phyloP scores from a whole-genome alignment of 2,888 invertebrate genomes.

The Zaprionus lineosus region DNA sequence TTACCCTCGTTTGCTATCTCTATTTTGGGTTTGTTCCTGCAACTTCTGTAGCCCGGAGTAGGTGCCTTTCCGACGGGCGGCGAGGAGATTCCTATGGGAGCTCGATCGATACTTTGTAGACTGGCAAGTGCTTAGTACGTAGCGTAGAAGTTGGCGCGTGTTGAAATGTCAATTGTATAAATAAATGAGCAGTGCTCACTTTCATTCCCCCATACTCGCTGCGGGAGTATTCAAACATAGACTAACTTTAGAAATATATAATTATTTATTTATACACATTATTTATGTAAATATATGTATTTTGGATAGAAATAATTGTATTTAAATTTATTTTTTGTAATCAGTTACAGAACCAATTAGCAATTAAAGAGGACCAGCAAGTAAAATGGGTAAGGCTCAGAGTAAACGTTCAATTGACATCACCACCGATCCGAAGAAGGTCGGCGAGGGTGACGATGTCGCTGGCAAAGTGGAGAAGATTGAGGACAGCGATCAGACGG shows the following conservation, averaged over 20 bases:
- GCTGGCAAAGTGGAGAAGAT: slow-evolving; percentile 90
- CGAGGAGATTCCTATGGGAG: too few species aligned
- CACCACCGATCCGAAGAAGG: slow-evolving; percentile 86
- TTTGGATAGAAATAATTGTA: neutral
- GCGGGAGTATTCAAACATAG: slow-evolving; percentile 8
- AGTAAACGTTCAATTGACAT: slow-evolving; percentile 94
- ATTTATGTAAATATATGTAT: neutral
- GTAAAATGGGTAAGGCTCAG: slow-evolving; percentile 92
- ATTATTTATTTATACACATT: neutral
- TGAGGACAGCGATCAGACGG: slow-evolving; percentile 87
- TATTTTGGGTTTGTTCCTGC: neutral
- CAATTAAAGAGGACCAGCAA: slow-evolving; percentile 81
- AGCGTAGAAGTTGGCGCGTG: slow-evolving; percentile 45
- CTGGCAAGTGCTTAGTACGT: neutral
- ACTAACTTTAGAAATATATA: slow-evolving; percentile 4
- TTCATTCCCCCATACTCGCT: slow-evolving; percentile 35
- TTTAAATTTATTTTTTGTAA: too few species aligned
- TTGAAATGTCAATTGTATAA: slow-evolving; percentile 68
- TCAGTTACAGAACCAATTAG: slow-evolving; percentile 54
- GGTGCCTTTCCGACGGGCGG: too few species aligned
- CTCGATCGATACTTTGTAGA: neutral
- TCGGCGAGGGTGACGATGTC: slow-evolving; percentile 84
- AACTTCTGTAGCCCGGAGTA: too few species aligned
- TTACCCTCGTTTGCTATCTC: neutral
- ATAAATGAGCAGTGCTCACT: slow-evolving; percentile 44